Evolutionary conservation across 2,797 vertebrate genomes (phyloP), one percentile per base, ranked within the genome.

Genomic region (Siniperca undulata): DNA sequence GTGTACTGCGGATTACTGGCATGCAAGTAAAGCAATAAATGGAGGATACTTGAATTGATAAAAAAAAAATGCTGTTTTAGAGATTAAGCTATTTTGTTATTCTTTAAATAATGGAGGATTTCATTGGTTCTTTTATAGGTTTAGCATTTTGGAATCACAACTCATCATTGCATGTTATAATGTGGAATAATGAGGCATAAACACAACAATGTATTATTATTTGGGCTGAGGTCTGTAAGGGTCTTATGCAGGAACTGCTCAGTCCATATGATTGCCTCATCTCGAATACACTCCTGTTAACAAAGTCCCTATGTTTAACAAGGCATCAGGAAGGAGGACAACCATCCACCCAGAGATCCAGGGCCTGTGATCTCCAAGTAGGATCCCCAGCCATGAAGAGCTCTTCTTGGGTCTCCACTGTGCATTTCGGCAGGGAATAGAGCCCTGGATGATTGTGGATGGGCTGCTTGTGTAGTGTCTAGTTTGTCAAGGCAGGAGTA

Each of bases 401-500:
- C 81, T 79, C 81, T 79, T 81, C 82, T 86, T n/a, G 17, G 75
- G 79, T 89, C 82, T 82, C 78, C 79, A 74, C 70, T 77, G 74
- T 80, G 82, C 66, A 77, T 87, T 82, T 81, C 55, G 12, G 52
- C 58, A 52, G 70, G 65, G 20, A 13, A 55, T 30, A 69, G 40
- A 53, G 58, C 61, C 68, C 65, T 72, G 80, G 75, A 69, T 79
- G 65, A 73, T 78, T 84, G 74, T 66, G 50, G 61, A 80, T 24
- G 71, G 65, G 83, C 76, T 80, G 61, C 60, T 87, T 91, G 74
- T 88, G 30, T 85, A 86, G 86, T 48, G 75, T 83, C 76, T 85
- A 83, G 87, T 85, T 74, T 88, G 84, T 90, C 72, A 83, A 84
- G 89, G 82, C 56, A 77, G 80, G 91, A 89, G 70, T 66, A 70